A percentile compares a stretch with the other conserved stretches of the same genome.
Evolutionary conservation across 2,113 vertebrate species (phyloP).

Genomic region (Poicephalus meyeri): DNA sequence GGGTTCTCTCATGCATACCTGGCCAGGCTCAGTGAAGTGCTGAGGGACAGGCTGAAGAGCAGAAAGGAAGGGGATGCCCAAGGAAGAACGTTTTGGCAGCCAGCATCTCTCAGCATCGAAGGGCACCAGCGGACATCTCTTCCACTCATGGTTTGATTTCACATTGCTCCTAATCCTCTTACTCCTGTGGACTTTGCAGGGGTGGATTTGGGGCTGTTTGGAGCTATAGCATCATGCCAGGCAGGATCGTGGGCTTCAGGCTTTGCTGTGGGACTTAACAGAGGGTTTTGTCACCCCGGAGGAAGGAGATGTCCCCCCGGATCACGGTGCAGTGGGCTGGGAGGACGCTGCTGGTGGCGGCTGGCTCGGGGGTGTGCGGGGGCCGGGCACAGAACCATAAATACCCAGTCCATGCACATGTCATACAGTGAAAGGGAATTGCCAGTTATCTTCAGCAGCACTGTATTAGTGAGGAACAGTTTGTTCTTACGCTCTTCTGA

Average conservation of each 20-base stretch:
- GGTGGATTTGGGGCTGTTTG: constrained; percentile 29
- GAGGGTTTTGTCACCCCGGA: not conserved
- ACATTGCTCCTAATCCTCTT: constrained; percentile 41
- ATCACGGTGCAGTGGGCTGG: not conserved
- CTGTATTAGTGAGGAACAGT: constrained; percentile 41
- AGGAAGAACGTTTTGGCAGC: not conserved
- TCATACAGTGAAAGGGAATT: not conserved
- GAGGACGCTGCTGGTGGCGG: not conserved
- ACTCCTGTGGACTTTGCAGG: constrained; percentile 3
- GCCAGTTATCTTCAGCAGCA: not conserved
- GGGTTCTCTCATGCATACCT: not conserved
- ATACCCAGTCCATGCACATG: not conserved
- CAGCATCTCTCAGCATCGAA: not conserved
- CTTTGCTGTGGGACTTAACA: not conserved
- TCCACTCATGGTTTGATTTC: not conserved
- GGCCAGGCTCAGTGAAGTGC: not conserved
- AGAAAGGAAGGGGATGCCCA: not conserved
- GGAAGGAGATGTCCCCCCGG: not conserved
- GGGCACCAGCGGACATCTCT: not conserved
- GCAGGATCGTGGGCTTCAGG: not conserved
- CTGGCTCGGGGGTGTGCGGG: not conserved
- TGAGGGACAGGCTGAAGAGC: not conserved
- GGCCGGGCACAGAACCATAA: not conserved
- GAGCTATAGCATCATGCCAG: not conserved
- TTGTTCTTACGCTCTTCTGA: constrained; percentile 27